These are phyloP conservation scores for Danio rerio DNA, from an alignment of 2,113 vertebrate species.

Conservation along the genomic window GRCz12tu NC_133177.1:53550501-53551000, in stretches of 20 bases:
- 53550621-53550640: too few species aligned
- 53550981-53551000: too few species aligned
- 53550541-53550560: too few species aligned
- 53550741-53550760: slow-evolving; percentile 4
- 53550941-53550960: slow-evolving; percentile 48
- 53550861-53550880: slow-evolving; percentile 45
- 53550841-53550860: slow-evolving; percentile 48
- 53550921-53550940: slow-evolving; percentile 44
- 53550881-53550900: slow-evolving; percentile 50
- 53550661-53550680: too few species aligned
- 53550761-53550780: not conserved
- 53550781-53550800: not conserved
- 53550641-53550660: too few species aligned
- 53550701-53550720: not conserved
- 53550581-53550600: too few species aligned
- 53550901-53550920: slow-evolving; percentile 21
- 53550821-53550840: slow-evolving; percentile 35
- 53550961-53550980: not conserved
- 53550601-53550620: too few species aligned
- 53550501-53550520: too few species aligned
- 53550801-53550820: slow-evolving; percentile 4
- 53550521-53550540: too few species aligned
- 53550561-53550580: too few species aligned
- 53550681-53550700: not conserved
- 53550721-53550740: not conserved